These are phyloP conservation scores for Apotomis turbidana DNA, from an alignment of 2,888 invertebrate genomes.

Conservation along the genomic window DNA sequence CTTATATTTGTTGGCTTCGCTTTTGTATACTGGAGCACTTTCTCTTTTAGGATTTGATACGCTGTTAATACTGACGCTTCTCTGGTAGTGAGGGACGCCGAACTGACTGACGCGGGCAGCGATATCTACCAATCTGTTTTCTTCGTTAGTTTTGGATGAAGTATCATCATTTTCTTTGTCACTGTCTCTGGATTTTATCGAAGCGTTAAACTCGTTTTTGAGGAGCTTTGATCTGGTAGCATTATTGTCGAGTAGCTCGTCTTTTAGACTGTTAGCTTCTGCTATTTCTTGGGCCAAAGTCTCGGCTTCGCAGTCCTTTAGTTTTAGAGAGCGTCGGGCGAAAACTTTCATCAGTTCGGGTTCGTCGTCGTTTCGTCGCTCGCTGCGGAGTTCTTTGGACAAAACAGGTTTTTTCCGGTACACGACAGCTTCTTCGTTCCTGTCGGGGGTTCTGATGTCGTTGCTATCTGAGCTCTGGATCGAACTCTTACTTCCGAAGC, in stretches of 20 bases:
- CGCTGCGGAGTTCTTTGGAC: constrained; percentile 69
- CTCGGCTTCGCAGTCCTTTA: constrained; percentile 88
- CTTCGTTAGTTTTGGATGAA: constrained; percentile 57
- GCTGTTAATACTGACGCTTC: constrained; percentile 75
- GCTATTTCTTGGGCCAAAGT: constrained; percentile 84
- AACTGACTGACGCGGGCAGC: constrained; percentile 77
- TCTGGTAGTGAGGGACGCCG: constrained; percentile 73
- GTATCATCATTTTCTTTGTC: constrained; percentile 88
- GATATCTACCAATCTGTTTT: constrained; percentile 73
- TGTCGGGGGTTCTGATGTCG: constrained; percentile 70
- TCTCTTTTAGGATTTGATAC: constrained; percentile 72
- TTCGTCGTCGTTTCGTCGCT: constrained; percentile 86
- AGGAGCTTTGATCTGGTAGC: constrained; percentile 67
- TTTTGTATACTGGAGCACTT: constrained; percentile 72
- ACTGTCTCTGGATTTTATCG: constrained; percentile 86
- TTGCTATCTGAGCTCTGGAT: constrained; percentile 78
- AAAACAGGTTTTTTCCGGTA: constrained; percentile 82
- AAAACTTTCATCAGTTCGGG: constrained; percentile 93
- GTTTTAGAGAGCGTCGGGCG: constrained; percentile 90
- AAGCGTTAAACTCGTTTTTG: constrained; percentile 80
- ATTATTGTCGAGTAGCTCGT: constrained; percentile 57
- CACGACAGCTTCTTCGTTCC: constrained; percentile 78
- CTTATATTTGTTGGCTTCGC: constrained; percentile 77
- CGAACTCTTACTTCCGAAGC: constrained; percentile 79
- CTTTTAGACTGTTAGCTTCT: constrained; percentile 67